Conservation (phyloP, 2,113 vertebrate species). For the Lampris incognitus region DNA sequence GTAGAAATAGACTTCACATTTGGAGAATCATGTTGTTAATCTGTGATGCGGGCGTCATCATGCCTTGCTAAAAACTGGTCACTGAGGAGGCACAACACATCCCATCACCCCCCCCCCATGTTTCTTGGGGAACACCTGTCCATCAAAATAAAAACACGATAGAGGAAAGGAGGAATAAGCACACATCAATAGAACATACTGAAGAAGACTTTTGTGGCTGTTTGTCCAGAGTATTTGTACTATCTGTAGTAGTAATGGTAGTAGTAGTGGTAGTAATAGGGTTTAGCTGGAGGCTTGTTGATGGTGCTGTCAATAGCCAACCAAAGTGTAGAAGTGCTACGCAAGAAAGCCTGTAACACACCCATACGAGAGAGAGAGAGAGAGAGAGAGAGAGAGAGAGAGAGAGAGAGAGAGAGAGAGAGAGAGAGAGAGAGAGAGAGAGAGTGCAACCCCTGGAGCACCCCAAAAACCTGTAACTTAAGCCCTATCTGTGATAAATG, state of each 20-base stretch:
- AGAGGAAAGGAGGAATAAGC: constrained; percentile 63
- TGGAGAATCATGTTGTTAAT: constrained; percentile 29
- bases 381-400: constrained; percentile 6
- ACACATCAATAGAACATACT: constrained; percentile 65
- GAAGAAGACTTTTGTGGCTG: constrained; percentile 45
- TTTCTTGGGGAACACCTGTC: constrained; percentile 69
- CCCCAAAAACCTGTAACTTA: constrained; percentile 63
- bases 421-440: background rate
- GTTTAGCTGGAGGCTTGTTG: constrained; percentile 63
- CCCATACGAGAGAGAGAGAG: constrained; percentile 47
- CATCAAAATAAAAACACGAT: constrained; percentile 59
- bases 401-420: background rate
- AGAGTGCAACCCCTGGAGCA: constrained; percentile 21
- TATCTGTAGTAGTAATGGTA: constrained; percentile 50
- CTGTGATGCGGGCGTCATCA: constrained; percentile 3
- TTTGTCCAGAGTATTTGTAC: constrained; percentile 31
- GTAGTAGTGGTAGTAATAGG: constrained; percentile 59
- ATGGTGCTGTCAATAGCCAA: constrained; percentile 55
- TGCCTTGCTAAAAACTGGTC: constrained; percentile 9
- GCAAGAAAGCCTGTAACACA: constrained; percentile 58
- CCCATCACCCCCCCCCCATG: constrained; percentile 56
- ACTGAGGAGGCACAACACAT: constrained; percentile 41
- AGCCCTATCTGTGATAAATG: constrained; percentile 73
- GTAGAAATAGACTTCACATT: constrained; percentile 44
- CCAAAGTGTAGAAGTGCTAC: constrained; percentile 64